Evolutionary conservation across 1,140 invertebrate genomes (phyloP), one percentile per base, ranked within the genome.

Genomic region (Temnothorax nylanderi): DNA sequence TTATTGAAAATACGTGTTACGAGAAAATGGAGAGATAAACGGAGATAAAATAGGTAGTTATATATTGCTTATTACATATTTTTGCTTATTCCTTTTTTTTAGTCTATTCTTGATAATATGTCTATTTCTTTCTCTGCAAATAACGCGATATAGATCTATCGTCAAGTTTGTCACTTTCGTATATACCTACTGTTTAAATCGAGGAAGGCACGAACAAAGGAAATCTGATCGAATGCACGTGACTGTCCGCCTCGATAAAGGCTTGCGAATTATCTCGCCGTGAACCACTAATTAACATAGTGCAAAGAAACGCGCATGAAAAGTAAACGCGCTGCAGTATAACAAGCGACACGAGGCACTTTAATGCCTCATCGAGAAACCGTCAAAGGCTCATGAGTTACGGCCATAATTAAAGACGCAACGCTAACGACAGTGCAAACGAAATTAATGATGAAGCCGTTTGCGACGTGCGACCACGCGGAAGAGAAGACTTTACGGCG

Each of bases 351-450:
- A 49, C 41, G 69, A 62, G 62, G 44, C 80, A 37, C 26, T 75
- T 84, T 75, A 84, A 84, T 75, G 26, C 16, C 26, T 16, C 54
- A 84, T 84, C 26, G 54, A 60, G n/a, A 37, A 75, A n/a, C 41
- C 44, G 41, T 84, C 69, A 74, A 84, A 84, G 80, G n/a, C 54
- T 74, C 51, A 37, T 21, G 41, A 82, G 34, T 82, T 82, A 60
- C 67, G 4, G n/a, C 7, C 44, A 47, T 84, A 84, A 84, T 84
- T 84, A 84, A 74, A 62, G 54, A 84, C 18, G 18, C 67, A 6
- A 18, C 49, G 41, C 54, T 74, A 84, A 37, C 13, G 41, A 62
- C 69, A 74, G 69, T n/a, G 44, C 41, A 74, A 84, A 74, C 54
- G 54, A 74, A 84, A 84, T 75, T 84, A 47, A 84, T 75, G 69